phyloP scores from a whole-genome alignment of 2,888 invertebrate species.

The Atrina japonica region DNA sequence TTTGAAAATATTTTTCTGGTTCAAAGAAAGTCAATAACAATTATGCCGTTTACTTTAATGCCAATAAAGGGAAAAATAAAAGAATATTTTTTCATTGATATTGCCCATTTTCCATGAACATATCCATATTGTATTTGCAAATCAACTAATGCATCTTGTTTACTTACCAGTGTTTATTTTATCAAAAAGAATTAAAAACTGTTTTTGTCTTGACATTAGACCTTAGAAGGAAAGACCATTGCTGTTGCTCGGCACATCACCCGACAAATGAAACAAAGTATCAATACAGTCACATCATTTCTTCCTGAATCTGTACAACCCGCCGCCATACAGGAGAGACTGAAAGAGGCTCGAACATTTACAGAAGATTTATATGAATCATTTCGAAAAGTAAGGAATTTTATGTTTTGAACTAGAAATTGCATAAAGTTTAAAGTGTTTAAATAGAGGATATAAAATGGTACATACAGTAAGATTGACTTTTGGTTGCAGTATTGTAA shows the following conservation, averaged over 20 bases:
- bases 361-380: slow-evolving; percentile 63
- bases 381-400: slow-evolving; percentile 58
- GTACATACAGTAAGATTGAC: not conserved
- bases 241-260: slow-evolving; percentile 68
- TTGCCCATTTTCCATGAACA: too few species aligned
- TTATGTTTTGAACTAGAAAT: not conserved
- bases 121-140: too few species aligned
- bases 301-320: slow-evolving; percentile 57
- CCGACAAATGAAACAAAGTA: slow-evolving; percentile 56
- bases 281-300: slow-evolving; percentile 53
- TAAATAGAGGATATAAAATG: not conserved
- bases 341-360: slow-evolving; percentile 58
- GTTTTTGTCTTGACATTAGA: slow-evolving; percentile 57
- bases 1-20: too few species aligned
- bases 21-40: too few species aligned
- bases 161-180: too few species aligned
- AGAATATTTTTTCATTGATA: too few species aligned
- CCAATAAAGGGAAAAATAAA: too few species aligned
- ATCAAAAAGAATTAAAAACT: too few species aligned
- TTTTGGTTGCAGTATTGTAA: not conserved
- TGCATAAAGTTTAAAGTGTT: not conserved
- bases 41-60: too few species aligned
- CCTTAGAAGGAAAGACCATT: slow-evolving; percentile 67
- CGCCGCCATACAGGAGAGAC: slow-evolving; percentile 53
- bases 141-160: too few species aligned